phyloP scores from a whole-genome alignment of 2,113 vertebrate genomes.

The Strix uralensis region DNA sequence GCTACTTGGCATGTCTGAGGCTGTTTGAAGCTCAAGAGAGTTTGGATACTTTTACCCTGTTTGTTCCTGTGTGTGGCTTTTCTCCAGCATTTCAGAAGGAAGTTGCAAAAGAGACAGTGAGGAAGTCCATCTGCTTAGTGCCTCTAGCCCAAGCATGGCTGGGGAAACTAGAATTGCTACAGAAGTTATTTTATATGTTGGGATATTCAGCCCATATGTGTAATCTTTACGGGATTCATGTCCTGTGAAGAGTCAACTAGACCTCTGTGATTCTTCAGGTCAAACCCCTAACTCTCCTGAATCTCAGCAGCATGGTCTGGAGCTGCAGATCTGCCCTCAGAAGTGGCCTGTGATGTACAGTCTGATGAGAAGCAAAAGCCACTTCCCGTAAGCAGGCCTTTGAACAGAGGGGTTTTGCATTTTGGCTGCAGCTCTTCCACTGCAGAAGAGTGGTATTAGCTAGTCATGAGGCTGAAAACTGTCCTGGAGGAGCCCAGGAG shows the following conservation, averaged over 20 bases:
- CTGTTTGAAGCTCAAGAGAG: not conserved
- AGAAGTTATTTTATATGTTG: not conserved
- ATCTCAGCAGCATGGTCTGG: not conserved
- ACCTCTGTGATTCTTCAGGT: not conserved
- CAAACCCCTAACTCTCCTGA: not conserved
- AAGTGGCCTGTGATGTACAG: not conserved
- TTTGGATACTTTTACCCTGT: not conserved
- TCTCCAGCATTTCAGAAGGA: not conserved
- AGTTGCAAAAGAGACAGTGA: not conserved
- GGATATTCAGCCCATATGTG: not conserved
- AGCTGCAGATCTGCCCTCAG: not conserved
- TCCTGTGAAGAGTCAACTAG: not conserved
- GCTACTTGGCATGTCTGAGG: not conserved
- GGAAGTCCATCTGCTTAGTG: not conserved
- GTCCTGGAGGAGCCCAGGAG: not conserved
- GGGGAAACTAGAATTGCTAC: not conserved
- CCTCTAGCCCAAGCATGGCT: not conserved
- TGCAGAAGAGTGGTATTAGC: not conserved
- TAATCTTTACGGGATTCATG: not conserved
- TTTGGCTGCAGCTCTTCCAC: not conserved
- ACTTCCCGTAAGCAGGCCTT: rapidly evolving
- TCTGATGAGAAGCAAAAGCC: not conserved
- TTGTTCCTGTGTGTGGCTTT: not conserved
- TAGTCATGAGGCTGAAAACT: not conserved
- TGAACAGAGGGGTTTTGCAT: not conserved